phyloP scores from a whole-genome alignment of 2,888 invertebrate genomes.

The Agriopis aurantiaria region DNA sequence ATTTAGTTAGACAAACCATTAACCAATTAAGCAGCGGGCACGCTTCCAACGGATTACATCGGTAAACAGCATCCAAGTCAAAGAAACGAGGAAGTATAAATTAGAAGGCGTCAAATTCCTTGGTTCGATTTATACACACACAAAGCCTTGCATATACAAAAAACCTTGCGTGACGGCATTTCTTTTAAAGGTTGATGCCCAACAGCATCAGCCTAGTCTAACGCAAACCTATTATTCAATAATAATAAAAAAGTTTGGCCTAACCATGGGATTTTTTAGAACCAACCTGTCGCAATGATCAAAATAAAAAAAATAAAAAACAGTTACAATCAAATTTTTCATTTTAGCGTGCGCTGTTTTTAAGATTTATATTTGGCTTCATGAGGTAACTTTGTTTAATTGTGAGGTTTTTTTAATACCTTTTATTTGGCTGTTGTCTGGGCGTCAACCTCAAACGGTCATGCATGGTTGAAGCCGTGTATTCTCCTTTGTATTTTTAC shows the following conservation, averaged over 20 bases:
- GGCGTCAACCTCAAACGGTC: conserved; percentile 29
- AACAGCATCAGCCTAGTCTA: background rate
- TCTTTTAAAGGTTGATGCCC: background rate
- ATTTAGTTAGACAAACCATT: conserved; percentile 17
- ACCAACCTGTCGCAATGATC: too few species aligned
- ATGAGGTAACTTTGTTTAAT: too few species aligned
- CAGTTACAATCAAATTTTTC: too few species aligned
- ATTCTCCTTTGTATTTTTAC: conserved; percentile 35
- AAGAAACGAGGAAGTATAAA: conserved; percentile 75
- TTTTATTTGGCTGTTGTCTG: background rate
- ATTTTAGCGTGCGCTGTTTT: too few species aligned
- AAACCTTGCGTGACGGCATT: conserved; percentile 67
- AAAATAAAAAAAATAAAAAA: too few species aligned
- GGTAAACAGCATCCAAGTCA: conserved; percentile 41
- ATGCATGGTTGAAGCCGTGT: conserved; percentile 23
- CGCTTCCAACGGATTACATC: conserved; percentile 35
- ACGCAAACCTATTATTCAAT: too few species aligned
- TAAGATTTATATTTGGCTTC: too few species aligned
- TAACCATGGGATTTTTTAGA: too few species aligned
- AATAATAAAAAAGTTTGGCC: too few species aligned
- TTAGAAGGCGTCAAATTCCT: conserved; percentile 80
- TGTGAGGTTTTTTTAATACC: too few species aligned
- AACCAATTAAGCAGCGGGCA: conserved; percentile 28
- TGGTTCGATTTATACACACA: conserved; percentile 62
- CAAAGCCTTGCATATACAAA: conserved; percentile 62